phyloP scores from a whole-genome alignment of 2,113 vertebrate genomes.

The Oxygymnocypris stewartii region DNA sequence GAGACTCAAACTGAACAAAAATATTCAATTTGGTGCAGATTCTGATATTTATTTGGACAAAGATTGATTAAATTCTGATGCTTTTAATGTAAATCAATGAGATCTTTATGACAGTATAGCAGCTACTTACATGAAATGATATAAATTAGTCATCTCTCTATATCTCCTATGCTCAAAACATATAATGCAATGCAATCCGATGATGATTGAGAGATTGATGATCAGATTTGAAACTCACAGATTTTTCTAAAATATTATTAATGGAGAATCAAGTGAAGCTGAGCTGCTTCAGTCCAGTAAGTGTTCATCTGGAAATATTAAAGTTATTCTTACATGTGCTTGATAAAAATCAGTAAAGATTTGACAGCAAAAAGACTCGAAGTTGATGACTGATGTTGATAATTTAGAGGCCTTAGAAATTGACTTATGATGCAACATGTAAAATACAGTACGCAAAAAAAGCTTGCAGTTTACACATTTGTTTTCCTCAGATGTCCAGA shows the following conservation, averaged over 20 bases:
- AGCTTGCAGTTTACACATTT: not conserved
- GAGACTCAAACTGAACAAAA: too few species aligned
- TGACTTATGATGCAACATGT: not conserved
- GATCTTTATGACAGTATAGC: not conserved
- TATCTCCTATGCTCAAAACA: not conserved
- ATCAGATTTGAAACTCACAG: too few species aligned
- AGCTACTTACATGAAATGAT: too few species aligned
- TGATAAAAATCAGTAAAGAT: too few species aligned
- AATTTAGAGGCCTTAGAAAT: not conserved
- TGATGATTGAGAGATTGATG: too few species aligned
- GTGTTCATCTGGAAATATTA: too few species aligned
- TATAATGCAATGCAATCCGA: not conserved
- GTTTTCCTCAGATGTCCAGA: not conserved
- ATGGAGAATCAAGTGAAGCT: too few species aligned
- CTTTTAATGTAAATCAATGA: not conserved
- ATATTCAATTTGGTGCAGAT: not conserved
- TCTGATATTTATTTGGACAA: not conserved
- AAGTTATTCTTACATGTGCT: too few species aligned
- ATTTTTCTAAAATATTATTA: too few species aligned
- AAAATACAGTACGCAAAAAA: not conserved
- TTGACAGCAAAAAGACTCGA: too few species aligned
- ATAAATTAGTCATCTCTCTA: too few species aligned
- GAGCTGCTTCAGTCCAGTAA: too few species aligned
- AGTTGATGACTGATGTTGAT: not conserved
- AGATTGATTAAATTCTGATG: not conserved